Conservation (phyloP, 2,797 vertebrate species). For the Cottoperca gobio region DNA sequence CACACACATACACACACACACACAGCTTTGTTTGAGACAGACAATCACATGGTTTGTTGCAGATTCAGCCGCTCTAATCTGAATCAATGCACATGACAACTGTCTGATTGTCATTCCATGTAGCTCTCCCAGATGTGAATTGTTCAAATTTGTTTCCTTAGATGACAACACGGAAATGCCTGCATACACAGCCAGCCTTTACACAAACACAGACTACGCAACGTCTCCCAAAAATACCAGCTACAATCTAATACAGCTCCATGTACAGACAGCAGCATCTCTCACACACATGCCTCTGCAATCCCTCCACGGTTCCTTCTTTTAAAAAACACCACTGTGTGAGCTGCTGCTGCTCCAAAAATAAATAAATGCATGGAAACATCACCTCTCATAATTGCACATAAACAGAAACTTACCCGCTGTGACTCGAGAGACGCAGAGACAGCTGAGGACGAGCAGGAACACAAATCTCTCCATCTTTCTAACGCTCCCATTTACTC, state of each 20-base stretch:
- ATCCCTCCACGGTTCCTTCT: not conserved
- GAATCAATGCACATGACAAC: conserved; percentile 15
- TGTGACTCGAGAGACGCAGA: conserved; percentile 75
- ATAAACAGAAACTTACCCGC: conserved; percentile 82
- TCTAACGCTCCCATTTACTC: conserved; percentile 76
- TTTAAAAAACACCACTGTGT: not conserved
- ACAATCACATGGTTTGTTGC: conserved; percentile 11
- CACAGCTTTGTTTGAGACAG: not conserved
- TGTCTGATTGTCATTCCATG: not conserved
- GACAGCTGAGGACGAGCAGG: conserved; percentile 79
- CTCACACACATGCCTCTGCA: conserved; percentile 29
- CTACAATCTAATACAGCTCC: not conserved
- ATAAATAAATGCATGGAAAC: not conserved
- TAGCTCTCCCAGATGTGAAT: not conserved
- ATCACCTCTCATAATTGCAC: conserved; percentile 3
- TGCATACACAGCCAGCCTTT: conserved; percentile 25
- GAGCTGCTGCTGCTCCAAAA: not conserved
- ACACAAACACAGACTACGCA: conserved; percentile 38
- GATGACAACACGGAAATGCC: conserved; percentile 31
- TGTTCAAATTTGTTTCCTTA: conserved; percentile 11
- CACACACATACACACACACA: too few species aligned
- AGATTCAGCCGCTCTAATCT: not conserved
- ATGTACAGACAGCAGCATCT: not conserved
- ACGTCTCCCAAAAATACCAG: conserved; percentile 26
- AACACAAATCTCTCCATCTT: conserved; percentile 81